Conservation (phyloP, 2,113 vertebrate genomes). For the Rhombomys opimus region DNA sequence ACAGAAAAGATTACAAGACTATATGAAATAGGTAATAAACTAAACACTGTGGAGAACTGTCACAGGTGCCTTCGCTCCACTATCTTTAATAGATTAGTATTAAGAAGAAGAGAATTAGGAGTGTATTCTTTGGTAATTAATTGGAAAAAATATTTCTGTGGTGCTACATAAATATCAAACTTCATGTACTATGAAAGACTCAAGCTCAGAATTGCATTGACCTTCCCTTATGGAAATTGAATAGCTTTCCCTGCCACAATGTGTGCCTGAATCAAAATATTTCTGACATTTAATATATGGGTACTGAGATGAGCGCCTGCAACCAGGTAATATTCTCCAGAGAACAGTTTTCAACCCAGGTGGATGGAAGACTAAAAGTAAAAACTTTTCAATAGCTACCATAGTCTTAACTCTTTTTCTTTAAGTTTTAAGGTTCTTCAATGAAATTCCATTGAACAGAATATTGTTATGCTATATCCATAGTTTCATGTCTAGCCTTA, state of each 20-base stretch:
- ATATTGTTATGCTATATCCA: too few relatives aligned
- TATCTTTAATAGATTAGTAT: slow-evolving; percentile 52
- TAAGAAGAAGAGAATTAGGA: slow-evolving; percentile 58
- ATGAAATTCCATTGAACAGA: too few relatives aligned
- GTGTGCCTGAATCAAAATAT: slow-evolving; percentile 25
- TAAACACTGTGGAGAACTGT: neutral
- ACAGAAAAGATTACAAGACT: slow-evolving; percentile 31
- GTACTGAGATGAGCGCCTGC: neutral
- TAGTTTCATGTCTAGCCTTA: too few relatives aligned
- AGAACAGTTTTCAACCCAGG: neutral
- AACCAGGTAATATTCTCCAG: neutral
- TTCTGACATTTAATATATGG: neutral
- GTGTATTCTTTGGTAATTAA: slow-evolving; percentile 69
- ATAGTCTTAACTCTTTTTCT: neutral
- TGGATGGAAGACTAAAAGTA: neutral
- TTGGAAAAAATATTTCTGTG: slow-evolving; percentile 73
- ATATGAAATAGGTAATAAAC: slow-evolving; percentile 43
- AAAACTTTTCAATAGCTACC: neutral
- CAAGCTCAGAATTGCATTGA: slow-evolving; percentile 55
- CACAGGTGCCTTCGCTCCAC: slow-evolving; percentile 44
- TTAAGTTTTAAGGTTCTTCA: too few relatives aligned
- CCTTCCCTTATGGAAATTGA: slow-evolving; percentile 65
- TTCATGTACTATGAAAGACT: slow-evolving; percentile 57
- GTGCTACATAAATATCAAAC: slow-evolving; percentile 67
- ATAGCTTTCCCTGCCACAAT: slow-evolving; percentile 47